These are phyloP conservation scores for Drosophila triauraria DNA, from an alignment of 1,140 invertebrate species.

Conservation along the genomic window DNA sequence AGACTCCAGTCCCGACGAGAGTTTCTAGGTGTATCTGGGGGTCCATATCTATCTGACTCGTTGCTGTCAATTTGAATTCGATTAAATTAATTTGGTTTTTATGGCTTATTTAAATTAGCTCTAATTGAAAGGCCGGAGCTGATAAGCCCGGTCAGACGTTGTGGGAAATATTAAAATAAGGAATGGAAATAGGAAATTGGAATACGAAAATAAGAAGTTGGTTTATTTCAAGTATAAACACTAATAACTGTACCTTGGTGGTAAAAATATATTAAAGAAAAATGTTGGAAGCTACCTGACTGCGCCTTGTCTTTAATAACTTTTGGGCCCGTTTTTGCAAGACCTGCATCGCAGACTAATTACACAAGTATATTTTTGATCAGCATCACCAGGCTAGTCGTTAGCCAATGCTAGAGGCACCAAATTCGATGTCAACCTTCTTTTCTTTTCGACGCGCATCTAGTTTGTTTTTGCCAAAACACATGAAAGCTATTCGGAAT, in stretches of 20 bases:
- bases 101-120: conserved; percentile 44
- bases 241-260: neutral
- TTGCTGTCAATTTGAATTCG: conserved; percentile 40
- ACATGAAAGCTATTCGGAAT: no score
- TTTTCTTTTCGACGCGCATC: no score
- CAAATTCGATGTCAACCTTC: no score
- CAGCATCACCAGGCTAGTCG: no score
- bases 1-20: conserved; percentile 26
- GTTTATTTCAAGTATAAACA: conserved; percentile 6
- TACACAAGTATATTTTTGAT: no score
- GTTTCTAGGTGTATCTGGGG: conserved; percentile 8
- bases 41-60: conserved; percentile 13
- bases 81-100: conserved; percentile 63
- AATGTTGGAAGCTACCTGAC: no score
- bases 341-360: no score
- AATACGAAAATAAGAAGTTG: conserved; percentile 4
- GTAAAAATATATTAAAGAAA: neutral
- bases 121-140: conserved; percentile 51
- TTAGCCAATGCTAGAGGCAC: no score
- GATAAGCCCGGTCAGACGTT: conserved; percentile 24
- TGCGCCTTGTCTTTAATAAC: no score
- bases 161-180: conserved; percentile 14
- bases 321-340: no score
- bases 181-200: neutral
- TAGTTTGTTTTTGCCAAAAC: no score